Percentiles rank a stretch among this genome's conserved stretches.
These are phyloP conservation scores for Hystrix cristata DNA, from an alignment of 2,113 vertebrate species.

Conservation along the genomic window DNA sequence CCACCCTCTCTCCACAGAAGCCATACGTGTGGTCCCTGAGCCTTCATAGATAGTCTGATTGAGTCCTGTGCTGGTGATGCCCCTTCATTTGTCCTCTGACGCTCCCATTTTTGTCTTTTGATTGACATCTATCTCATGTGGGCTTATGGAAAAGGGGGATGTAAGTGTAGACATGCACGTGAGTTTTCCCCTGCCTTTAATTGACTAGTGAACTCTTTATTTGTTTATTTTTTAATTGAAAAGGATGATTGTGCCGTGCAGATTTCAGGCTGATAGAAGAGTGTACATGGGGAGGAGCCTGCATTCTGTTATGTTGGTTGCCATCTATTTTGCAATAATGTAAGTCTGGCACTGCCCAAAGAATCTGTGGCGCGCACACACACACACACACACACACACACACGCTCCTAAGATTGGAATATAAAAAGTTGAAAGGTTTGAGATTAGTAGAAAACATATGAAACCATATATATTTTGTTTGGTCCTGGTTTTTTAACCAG, in stretches of 20 bases:
- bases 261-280: not conserved
- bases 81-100: not conserved
- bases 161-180: not conserved
- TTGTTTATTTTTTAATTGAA: not conserved
- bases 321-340: not conserved
- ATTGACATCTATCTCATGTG: not conserved
- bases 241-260: not conserved
- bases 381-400: not conserved
- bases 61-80: not conserved
- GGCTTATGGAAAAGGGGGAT: not conserved
- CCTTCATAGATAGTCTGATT: not conserved
- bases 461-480: not conserved
- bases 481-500: not conserved
- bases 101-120: not conserved
- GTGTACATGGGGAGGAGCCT: too few species aligned
- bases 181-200: not conserved
- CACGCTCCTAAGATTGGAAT: not conserved
- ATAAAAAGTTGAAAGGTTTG: not conserved
- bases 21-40: not conserved
- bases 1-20: not conserved
- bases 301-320: not conserved
- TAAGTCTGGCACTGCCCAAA: not conserved
- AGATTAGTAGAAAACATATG: not conserved
- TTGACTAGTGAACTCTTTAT: not conserved
- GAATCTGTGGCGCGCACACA: not conserved